Evolutionary conservation across 2,797 vertebrate species (phyloP).

Genomic region (Lophotriccus pileatus): DNA sequence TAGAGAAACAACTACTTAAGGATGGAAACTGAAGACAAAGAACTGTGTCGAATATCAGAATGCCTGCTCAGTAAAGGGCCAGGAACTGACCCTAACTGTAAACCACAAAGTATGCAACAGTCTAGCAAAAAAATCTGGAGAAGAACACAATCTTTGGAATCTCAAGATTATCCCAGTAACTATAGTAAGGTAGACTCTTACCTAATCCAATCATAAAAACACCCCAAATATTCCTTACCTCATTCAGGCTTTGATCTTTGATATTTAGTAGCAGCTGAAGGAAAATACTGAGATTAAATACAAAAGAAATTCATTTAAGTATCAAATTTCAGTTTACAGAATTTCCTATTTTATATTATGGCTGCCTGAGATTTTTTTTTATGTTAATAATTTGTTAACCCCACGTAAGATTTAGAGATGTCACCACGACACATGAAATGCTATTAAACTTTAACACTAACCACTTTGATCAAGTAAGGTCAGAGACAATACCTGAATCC

Average conservation of each 20-base stretch:
- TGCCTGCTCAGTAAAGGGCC: neutral
- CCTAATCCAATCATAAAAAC: neutral
- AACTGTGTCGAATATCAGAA: neutral
- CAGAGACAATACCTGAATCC: slow-evolving; percentile 7
- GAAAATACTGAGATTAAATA: neutral
- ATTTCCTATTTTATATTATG: neutral
- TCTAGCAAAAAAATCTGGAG: neutral
- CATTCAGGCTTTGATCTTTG: neutral
- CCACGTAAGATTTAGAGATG: slow-evolving; percentile 16
- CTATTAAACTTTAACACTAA: slow-evolving; percentile 50
- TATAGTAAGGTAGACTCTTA: neutral
- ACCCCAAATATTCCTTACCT: neutral
- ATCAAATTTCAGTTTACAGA: neutral
- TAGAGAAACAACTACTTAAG: neutral
- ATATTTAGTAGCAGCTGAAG: neutral
- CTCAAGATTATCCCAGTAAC: neutral
- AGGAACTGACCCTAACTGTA: neutral
- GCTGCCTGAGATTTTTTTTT: neutral
- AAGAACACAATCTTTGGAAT: neutral
- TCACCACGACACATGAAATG: slow-evolving; percentile 3
- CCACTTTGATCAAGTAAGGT: slow-evolving; percentile 40
- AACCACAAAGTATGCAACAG: neutral
- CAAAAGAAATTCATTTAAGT: neutral
- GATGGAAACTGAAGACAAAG: neutral
- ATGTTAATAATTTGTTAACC: neutral